phyloP scores from a whole-genome alignment of 2,888 invertebrate genomes.

The Metellina segmentata region DNA sequence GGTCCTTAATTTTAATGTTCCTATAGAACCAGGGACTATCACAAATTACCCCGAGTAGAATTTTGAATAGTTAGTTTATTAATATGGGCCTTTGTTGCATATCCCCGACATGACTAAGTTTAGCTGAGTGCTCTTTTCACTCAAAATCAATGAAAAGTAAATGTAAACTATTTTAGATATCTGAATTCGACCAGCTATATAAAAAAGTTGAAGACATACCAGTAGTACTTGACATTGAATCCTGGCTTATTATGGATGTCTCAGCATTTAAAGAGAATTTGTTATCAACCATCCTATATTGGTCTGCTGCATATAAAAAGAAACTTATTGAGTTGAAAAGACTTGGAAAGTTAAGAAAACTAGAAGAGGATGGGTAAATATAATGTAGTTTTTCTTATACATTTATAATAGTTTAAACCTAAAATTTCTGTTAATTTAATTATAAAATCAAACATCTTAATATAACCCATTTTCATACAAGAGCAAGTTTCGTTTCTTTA shows the following conservation, averaged over 20 bases:
- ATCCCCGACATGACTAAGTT: too few relatives aligned
- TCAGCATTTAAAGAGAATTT: conserved; percentile 54
- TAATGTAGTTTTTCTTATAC: neutral
- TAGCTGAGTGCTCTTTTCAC: neutral
- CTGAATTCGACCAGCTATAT: conserved; percentile 55
- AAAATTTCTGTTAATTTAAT: too few relatives aligned
- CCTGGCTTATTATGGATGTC: conserved; percentile 58
- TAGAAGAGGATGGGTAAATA: conserved; percentile 63
- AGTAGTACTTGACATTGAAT: conserved; percentile 34
- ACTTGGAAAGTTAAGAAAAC: conserved; percentile 55
- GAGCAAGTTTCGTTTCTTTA: too few relatives aligned
- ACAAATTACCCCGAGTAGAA: too few relatives aligned
- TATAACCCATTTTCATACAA: too few relatives aligned
- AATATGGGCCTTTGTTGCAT: too few relatives aligned
- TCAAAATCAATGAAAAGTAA: neutral
- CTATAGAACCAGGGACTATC: too few relatives aligned
- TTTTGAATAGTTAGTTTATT: too few relatives aligned
- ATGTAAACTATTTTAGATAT: conserved; percentile 30
- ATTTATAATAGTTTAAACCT: too few relatives aligned
- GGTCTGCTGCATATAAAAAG: conserved; percentile 63
- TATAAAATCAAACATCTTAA: too few relatives aligned
- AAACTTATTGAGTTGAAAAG: conserved; percentile 65
- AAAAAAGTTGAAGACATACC: conserved; percentile 60
- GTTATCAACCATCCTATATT: conserved; percentile 39
- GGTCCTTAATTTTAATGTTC: too few relatives aligned